phyloP scores from a whole-genome alignment of 2,888 invertebrate genomes.

The Venusia cambrica region DNA sequence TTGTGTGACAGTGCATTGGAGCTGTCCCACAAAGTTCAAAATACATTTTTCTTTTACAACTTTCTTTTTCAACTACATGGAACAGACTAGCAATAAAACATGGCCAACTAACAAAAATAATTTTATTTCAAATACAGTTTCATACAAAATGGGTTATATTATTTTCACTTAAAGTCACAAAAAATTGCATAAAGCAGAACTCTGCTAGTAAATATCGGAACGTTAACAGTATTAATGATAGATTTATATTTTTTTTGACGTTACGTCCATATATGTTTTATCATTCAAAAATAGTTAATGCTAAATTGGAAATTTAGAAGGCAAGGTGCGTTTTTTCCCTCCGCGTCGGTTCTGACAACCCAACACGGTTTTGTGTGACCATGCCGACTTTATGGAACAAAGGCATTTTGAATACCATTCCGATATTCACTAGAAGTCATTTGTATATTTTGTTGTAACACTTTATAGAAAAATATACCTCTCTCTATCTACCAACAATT shows the following conservation, averaged over 20 bases:
- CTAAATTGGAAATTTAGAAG: too few relatives aligned
- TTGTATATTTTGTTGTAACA: slow-evolving; percentile 16
- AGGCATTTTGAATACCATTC: slow-evolving; percentile 4
- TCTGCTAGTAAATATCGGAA: slow-evolving; percentile 39
- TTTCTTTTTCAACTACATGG: too few relatives aligned
- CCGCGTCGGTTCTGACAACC: too few relatives aligned
- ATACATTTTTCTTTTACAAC: too few relatives aligned
- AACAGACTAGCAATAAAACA: neutral
- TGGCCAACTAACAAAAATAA: slow-evolving; percentile 51
- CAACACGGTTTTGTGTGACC: too few relatives aligned
- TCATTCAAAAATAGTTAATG: slow-evolving; percentile 5
- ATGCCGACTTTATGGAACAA: too few relatives aligned
- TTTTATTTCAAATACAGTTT: slow-evolving; percentile 56
- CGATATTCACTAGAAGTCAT: slow-evolving; percentile 22
- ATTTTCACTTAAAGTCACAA: slow-evolving; percentile 57
- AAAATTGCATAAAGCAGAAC: slow-evolving; percentile 38
- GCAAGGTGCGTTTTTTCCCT: too few relatives aligned
- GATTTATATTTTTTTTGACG: slow-evolving; percentile 2
- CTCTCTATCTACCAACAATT: slow-evolving; percentile 10
- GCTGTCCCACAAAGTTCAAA: too few relatives aligned
- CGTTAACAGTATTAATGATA: slow-evolving; percentile 3
- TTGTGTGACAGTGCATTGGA: too few relatives aligned
- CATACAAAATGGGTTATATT: slow-evolving; percentile 55
- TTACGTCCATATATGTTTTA: neutral
- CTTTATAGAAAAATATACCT: slow-evolving; percentile 26